Evolutionary conservation across 2,797 vertebrate genomes (phyloP), one percentile per base, ranked within the genome.

Genomic region (Xerus rutilus): DNA sequence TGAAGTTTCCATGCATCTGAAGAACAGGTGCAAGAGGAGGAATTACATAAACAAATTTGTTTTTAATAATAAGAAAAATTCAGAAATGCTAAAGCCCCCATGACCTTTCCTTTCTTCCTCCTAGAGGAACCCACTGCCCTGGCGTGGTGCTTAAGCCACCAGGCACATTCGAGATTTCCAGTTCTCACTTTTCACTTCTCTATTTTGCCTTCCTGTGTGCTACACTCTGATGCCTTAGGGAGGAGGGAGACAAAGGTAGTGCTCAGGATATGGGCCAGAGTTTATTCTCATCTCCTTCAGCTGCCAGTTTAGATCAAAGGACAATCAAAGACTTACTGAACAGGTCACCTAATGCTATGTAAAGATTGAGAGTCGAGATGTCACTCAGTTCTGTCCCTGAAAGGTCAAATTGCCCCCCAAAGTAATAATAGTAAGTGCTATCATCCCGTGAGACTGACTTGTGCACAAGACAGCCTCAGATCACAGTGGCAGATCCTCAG

Each of bases 221-320:
- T 57, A 86, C 18, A 21, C 17, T 70, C 64, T 32, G 59, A 47
- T 7, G 93, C 49, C 57, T 1, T 30, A 79, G n/a, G 70, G 64
- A 59, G 0, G 0, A 67, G n/a, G 70, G 67, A 17, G 74, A 32
- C 83, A 81, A 70, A 93, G 20, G 85, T 1, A 11, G 54, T 8
- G 62, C 52, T 82, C 13, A 0, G 52, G 73, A 70, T 4, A 28
- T 18, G 88, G 74, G 64, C 18, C 23, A 21, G 74, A 43, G 32
- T 84, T 89, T 64, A 91, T 70, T 89, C 86, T 83, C 84, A 85
- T 3, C 8, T 57, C 57, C 57, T 72, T 57, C 20, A 45, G 88
- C 57, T 59, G 72, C 45, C 64, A 86, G 70, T 49, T 86, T 76
- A 81, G n/a, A 76, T 87, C 45, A 91, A 59, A 89, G 70, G 43